Percentiles rank a stretch among this genome's conserved stretches.
These are phyloP conservation scores for Chirona hameri DNA, from an alignment of 2,888 invertebrate species.

Conservation along the genomic window DNA sequence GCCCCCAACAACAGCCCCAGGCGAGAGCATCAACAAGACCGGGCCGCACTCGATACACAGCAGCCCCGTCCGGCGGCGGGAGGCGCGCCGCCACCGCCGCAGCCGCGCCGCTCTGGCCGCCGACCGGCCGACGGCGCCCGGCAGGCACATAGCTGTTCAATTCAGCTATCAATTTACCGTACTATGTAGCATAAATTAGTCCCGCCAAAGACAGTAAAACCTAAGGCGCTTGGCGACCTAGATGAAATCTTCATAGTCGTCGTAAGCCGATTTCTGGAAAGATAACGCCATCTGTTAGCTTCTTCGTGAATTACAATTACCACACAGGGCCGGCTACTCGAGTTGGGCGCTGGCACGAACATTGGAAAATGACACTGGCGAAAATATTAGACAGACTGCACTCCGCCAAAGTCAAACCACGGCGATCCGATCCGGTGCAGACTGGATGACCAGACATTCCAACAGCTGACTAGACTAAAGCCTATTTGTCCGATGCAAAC, in stretches of 20 bases:
- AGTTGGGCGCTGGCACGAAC: no score
- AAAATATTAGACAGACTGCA: no score
- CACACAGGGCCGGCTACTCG: no score
- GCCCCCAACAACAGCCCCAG: no score
- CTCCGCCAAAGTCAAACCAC: no score
- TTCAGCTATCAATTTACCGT: not conserved
- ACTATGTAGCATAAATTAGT: not conserved
- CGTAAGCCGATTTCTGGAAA: slow-evolving; percentile 4
- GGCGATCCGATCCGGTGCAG: no score
- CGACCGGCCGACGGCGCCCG: not conserved
- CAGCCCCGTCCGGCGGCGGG: not conserved
- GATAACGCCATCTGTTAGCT: not conserved
- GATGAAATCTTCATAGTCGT: slow-evolving; percentile 1
- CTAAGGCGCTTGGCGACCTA: not conserved
- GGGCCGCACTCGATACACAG: no score
- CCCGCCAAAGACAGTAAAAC: not conserved
- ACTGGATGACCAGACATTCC: no score
- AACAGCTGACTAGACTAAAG: no score
- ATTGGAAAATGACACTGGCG: no score
- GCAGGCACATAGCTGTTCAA: not conserved
- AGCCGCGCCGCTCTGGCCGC: not conserved
- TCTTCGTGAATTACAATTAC: not conserved
- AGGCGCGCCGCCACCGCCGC: not conserved
- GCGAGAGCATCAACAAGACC: no score
- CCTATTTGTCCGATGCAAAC: no score